Conservation (phyloP, 2,888 invertebrate species). For the Urechis unicinctus region DNA sequence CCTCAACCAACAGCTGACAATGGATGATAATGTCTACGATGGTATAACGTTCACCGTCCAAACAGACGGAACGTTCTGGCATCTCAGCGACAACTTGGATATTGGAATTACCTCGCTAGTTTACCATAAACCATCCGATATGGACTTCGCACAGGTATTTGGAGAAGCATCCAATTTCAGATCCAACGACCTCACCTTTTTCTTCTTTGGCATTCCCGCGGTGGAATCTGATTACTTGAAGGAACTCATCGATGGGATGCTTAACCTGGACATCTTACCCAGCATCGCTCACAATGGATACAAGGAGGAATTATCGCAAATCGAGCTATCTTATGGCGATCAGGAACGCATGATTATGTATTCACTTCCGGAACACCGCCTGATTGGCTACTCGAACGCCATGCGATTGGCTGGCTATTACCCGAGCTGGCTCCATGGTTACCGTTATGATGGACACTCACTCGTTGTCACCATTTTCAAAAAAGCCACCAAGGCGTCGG, state of each 20-base stretch:
- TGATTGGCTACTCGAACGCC: slow-evolving; percentile 32
- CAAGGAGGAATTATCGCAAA: slow-evolving; percentile 29
- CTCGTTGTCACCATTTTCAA: slow-evolving; percentile 30
- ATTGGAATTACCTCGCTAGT: background rate
- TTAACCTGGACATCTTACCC: slow-evolving; percentile 23
- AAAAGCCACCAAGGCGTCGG: background rate
- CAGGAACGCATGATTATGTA: slow-evolving; percentile 26
- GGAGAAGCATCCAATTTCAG: background rate
- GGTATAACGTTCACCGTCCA: background rate
- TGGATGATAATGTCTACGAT: background rate
- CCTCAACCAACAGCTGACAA: background rate
- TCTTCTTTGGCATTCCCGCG: slow-evolving; percentile 29
- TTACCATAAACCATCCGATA: background rate
- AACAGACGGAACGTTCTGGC: slow-evolving; percentile 1
- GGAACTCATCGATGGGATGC: slow-evolving; percentile 16
- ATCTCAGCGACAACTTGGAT: background rate
- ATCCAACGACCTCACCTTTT: slow-evolving; percentile 24
- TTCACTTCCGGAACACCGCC: slow-evolving; percentile 34
- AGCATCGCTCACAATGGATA: slow-evolving; percentile 20
- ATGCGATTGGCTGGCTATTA: slow-evolving; percentile 28
- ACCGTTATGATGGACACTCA: slow-evolving; percentile 24
- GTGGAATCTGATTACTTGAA: slow-evolving; percentile 17
- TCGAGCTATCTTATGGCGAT: slow-evolving; percentile 18
- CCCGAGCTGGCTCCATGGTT: slow-evolving; percentile 36
- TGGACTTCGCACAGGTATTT: background rate